Evolutionary conservation across 2,797 vertebrate species (phyloP).

Genomic region (Halcyon leucocephala): DNA sequence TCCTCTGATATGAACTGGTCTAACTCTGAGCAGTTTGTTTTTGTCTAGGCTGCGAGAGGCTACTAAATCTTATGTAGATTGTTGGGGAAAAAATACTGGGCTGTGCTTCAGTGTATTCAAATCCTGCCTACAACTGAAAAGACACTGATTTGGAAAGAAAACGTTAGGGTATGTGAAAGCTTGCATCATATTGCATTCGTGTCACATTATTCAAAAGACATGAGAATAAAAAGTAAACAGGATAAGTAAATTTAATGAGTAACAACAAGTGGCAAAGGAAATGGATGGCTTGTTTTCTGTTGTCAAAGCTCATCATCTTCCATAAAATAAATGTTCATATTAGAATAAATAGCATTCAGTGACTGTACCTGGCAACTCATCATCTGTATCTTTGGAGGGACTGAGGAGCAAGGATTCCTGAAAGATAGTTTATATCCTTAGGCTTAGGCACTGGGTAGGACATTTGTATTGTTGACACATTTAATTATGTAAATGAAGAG

Average conservation of each 20-base stretch:
- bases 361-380: not conserved
- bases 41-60: not conserved
- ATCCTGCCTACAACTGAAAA: not conserved
- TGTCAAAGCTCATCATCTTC: not conserved
- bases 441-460: not conserved
- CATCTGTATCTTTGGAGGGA: not conserved
- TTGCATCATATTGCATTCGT: not conserved
- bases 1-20: not conserved
- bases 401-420: not conserved
- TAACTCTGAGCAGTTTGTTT: not conserved
- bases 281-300: not conserved
- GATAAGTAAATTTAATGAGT: not conserved
- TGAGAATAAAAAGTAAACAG: not conserved
- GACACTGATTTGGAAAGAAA: not conserved
- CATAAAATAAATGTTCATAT: not conserved
- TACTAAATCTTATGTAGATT: not conserved
- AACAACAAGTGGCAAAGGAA: not conserved
- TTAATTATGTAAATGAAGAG: not conserved
- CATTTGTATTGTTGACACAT: not conserved
- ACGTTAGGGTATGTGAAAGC: not conserved
- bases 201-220: not conserved
- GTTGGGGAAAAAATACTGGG: not conserved
- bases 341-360: not conserved
- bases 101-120: not conserved
- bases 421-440: not conserved